phyloP scores from a whole-genome alignment of 1,140 invertebrate species.

The Holcopasites calliopsidis region DNA sequence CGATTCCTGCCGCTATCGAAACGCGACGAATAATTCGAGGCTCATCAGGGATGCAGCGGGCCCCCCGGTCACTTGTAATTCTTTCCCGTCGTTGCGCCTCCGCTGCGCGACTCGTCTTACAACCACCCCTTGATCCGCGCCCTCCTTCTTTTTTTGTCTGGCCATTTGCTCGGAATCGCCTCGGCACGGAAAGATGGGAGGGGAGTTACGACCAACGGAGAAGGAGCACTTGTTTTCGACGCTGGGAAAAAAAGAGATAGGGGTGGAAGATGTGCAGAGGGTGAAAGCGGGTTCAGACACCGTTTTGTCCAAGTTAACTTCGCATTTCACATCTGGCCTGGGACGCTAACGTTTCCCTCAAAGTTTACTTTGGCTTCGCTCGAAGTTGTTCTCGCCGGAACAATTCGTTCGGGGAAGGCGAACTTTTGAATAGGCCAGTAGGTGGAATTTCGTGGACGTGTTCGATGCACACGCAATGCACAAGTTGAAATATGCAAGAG shows the following conservation, averaged over 20 bases:
- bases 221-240: constrained; percentile 1
- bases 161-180: constrained; percentile 71
- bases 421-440: too few relatives aligned
- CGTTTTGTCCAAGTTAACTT: constrained; percentile 73
- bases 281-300: constrained; percentile 30
- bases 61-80: constrained; percentile 78
- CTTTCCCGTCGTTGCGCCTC: constrained; percentile 70
- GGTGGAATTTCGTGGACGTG: too few relatives aligned
- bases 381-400: too few relatives aligned
- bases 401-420: too few relatives aligned
- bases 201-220: constrained; percentile 50
- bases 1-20: constrained; percentile 35
- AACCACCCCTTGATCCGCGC: constrained; percentile 32
- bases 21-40: constrained; percentile 76
- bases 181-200: constrained; percentile 45
- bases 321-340: constrained; percentile 74
- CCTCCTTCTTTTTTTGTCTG: constrained; percentile 68
- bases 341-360: constrained; percentile 76
- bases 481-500: too few relatives aligned
- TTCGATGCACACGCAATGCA: too few relatives aligned
- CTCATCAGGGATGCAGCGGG: constrained; percentile 76
- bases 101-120: constrained; percentile 38
- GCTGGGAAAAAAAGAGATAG: background rate
- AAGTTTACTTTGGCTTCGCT: constrained; percentile 73
- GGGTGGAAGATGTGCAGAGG: background rate